Percentiles rank a stretch among this genome's conserved stretches.
Conservation (phyloP, 2,797 vertebrate species). For the Poeciliopsis presidionis region DNA sequence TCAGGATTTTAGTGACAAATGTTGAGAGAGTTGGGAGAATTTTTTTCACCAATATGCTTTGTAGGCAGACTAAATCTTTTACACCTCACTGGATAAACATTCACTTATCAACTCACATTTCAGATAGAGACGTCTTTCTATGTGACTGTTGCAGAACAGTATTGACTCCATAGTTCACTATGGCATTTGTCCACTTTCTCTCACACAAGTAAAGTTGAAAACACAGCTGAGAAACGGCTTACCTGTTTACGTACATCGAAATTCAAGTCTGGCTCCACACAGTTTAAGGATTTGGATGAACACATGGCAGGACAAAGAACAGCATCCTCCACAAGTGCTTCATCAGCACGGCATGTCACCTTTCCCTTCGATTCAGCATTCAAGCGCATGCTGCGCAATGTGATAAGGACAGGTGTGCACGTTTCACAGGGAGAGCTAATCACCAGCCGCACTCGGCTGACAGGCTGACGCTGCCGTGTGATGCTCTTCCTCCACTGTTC, state of each 20-base stretch:
- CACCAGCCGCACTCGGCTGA: conserved; percentile 33
- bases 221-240: background rate
- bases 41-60: background rate
- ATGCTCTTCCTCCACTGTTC: conserved; percentile 20
- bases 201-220: background rate
- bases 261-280: background rate
- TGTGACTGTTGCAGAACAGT: too few species aligned
- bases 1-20: background rate
- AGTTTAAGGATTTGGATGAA: background rate
- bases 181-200: background rate
- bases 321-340: conserved; percentile 20
- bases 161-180: background rate
- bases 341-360: conserved; percentile 23
- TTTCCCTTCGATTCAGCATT: conserved; percentile 22
- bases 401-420: conserved; percentile 41
- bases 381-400: conserved; percentile 24
- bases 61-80: background rate
- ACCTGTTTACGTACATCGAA: background rate
- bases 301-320: background rate
- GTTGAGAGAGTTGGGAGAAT: background rate
- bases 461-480: conserved; percentile 27
- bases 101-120: background rate
- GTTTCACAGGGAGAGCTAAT: conserved; percentile 41
- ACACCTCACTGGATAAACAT: background rate
- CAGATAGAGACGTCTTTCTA: background rate